Evolutionary conservation across 2,888 invertebrate species (phyloP).

Genomic region (Chrysolina haemoptera): DNA sequence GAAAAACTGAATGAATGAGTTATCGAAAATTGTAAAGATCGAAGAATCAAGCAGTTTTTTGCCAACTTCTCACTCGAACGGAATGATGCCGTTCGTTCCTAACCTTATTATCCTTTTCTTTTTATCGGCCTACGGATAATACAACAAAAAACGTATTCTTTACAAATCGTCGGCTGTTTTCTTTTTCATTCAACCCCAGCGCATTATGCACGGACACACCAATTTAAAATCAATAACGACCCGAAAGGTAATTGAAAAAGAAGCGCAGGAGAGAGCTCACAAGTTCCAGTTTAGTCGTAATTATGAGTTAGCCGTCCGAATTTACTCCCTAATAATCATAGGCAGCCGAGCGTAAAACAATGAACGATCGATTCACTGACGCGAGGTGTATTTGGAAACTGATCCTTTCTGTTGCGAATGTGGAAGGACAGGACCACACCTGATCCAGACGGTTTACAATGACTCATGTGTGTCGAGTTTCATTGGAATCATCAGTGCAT

Average conservation of each 20-base stretch:
- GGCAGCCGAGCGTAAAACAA: slow-evolving; percentile 40
- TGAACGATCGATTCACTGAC: slow-evolving; percentile 62
- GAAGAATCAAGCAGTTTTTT: slow-evolving; percentile 13
- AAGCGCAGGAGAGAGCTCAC: slow-evolving; percentile 46
- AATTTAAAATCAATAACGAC: slow-evolving; percentile 56
- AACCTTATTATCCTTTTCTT: slow-evolving; percentile 26
- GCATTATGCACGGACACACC: slow-evolving; percentile 48
- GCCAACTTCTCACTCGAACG: not conserved
- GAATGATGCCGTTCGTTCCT: not conserved
- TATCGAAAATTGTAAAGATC: slow-evolving; percentile 6
- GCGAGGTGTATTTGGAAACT: slow-evolving; percentile 58
- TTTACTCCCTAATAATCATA: slow-evolving; percentile 43
- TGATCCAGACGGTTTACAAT: slow-evolving; percentile 55
- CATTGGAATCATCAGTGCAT: slow-evolving; percentile 22
- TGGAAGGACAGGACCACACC: slow-evolving; percentile 62
- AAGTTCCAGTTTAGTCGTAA: slow-evolving; percentile 50
- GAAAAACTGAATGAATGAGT: slow-evolving; percentile 12
- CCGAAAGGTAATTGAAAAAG: slow-evolving; percentile 56
- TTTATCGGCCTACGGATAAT: slow-evolving; percentile 30
- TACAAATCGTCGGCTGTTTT: slow-evolving; percentile 42
- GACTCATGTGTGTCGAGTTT: slow-evolving; percentile 50
- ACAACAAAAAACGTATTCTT: slow-evolving; percentile 42
- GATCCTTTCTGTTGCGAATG: slow-evolving; percentile 57
- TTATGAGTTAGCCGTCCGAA: slow-evolving; percentile 38
- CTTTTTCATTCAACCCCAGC: slow-evolving; percentile 34